Conservation (phyloP, 2,888 invertebrate genomes). For the Axea sp. region DNA sequence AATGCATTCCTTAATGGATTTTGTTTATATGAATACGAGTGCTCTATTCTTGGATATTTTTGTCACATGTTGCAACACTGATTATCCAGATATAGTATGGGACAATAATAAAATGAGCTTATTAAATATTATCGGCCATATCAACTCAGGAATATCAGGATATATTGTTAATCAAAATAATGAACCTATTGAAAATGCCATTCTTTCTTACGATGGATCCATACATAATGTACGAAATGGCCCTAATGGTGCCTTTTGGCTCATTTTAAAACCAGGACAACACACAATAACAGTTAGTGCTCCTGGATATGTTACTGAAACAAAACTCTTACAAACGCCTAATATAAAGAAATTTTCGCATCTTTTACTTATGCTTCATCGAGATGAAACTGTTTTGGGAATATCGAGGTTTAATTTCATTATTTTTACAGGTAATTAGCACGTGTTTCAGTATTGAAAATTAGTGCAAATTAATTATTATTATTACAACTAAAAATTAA, state of each 20-base stretch:
- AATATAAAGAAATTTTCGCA: constrained; percentile 67
- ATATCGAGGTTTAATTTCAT: constrained; percentile 89
- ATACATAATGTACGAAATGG: constrained; percentile 68
- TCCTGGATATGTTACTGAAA: constrained; percentile 82
- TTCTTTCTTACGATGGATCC: constrained; percentile 72
- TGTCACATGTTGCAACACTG: constrained; percentile 75
- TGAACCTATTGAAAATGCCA: constrained; percentile 71
- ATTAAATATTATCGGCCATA: constrained; percentile 67
- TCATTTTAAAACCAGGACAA: constrained; percentile 76
- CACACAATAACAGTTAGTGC: constrained; percentile 82
- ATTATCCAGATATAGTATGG: constrained; percentile 70
- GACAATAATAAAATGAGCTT: constrained; percentile 71
- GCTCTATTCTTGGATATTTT: constrained; percentile 75
- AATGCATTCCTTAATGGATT: constrained; percentile 72
- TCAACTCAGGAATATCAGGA: constrained; percentile 71
- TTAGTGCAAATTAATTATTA: not conserved
- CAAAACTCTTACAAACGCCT: constrained; percentile 80
- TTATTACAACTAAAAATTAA: not conserved
- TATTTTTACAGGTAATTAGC: constrained; percentile 84
- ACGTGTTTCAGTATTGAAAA: too few relatives aligned
- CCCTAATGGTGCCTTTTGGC: constrained; percentile 74
- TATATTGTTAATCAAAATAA: constrained; percentile 71
- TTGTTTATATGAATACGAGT: constrained; percentile 74
- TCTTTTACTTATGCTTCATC: constrained; percentile 84
- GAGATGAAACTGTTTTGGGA: constrained; percentile 86